Percentiles rank a stretch among this genome's conserved stretches.
Conservation (phyloP, 2,888 invertebrate species). For the Cybosia mesomella region DNA sequence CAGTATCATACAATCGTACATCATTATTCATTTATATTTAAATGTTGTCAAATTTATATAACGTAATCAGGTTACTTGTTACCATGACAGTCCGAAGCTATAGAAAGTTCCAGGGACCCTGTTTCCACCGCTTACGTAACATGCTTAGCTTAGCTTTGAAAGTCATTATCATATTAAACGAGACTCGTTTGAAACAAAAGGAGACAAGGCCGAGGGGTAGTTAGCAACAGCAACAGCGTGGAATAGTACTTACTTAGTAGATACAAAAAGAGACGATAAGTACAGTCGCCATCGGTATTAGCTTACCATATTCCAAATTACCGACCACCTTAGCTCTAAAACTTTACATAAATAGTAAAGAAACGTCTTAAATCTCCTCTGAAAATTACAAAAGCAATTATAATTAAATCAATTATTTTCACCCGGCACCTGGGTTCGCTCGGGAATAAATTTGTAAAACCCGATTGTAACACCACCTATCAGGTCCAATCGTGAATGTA, state of each 20-base stretch:
- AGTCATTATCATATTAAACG: slow-evolving; percentile 4
- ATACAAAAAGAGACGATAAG: background rate
- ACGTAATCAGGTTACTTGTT: background rate
- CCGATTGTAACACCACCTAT: too few relatives aligned
- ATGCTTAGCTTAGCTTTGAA: background rate
- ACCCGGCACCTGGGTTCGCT: too few relatives aligned
- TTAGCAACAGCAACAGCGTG: slow-evolving; percentile 18
- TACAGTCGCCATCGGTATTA: too few relatives aligned
- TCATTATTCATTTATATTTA: background rate
- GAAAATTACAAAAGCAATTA: too few relatives aligned
- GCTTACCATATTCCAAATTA: too few relatives aligned
- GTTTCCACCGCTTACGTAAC: background rate
- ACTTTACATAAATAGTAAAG: too few relatives aligned
- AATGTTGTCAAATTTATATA: background rate
- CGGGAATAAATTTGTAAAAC: too few relatives aligned
- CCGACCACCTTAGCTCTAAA: too few relatives aligned
- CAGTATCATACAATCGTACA: too few relatives aligned
- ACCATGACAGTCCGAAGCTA: background rate
- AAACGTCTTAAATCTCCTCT: too few relatives aligned
- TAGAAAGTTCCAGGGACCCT: background rate
- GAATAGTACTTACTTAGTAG: slow-evolving; percentile 12
- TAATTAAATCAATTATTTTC: too few relatives aligned
- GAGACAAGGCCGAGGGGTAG: slow-evolving; percentile 1
- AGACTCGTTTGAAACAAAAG: background rate
- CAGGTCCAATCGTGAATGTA: too few relatives aligned